A percentile compares a stretch with the other conserved stretches of the same genome.
Conservation (phyloP, 2,888 invertebrate genomes). For the Isotomurus palustris region DNA sequence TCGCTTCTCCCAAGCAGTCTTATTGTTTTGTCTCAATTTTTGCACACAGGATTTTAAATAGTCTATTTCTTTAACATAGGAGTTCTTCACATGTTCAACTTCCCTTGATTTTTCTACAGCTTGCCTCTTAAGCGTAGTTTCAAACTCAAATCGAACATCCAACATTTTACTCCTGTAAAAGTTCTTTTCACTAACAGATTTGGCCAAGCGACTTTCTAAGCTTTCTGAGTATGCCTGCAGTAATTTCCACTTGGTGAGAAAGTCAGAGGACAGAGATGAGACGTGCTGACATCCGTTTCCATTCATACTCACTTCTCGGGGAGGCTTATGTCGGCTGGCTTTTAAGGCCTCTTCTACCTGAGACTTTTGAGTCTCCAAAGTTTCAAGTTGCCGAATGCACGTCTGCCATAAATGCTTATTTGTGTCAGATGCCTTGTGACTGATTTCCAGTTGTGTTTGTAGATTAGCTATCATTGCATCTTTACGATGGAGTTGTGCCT, state of each 20-base stretch:
- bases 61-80: slow-evolving; percentile 22
- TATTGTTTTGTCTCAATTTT: slow-evolving; percentile 4
- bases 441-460: slow-evolving; percentile 13
- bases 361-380: slow-evolving; percentile 12
- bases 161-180: slow-evolving; percentile 21
- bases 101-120: slow-evolving; percentile 10
- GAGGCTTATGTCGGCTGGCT: not conserved
- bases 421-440: slow-evolving; percentile 11
- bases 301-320: no score
- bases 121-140: slow-evolving; percentile 10
- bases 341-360: not conserved
- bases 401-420: slow-evolving; percentile 18
- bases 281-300: no score
- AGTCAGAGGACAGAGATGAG: slow-evolving; percentile 2
- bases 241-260: slow-evolving; percentile 11
- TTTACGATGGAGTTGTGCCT: not conserved
- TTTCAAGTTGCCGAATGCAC: slow-evolving; percentile 19
- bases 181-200: slow-evolving; percentile 13
- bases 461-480: slow-evolving; percentile 8
- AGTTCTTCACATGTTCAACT: slow-evolving; percentile 12
- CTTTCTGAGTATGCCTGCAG: slow-evolving; percentile 13
- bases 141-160: slow-evolving; percentile 23
- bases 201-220: slow-evolving; percentile 15
- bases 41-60: slow-evolving; percentile 14
- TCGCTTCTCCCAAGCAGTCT: slow-evolving; percentile 7